Evolutionary conservation across 2,888 invertebrate genomes (phyloP).

Genomic region (Drosophila lutescens): DNA sequence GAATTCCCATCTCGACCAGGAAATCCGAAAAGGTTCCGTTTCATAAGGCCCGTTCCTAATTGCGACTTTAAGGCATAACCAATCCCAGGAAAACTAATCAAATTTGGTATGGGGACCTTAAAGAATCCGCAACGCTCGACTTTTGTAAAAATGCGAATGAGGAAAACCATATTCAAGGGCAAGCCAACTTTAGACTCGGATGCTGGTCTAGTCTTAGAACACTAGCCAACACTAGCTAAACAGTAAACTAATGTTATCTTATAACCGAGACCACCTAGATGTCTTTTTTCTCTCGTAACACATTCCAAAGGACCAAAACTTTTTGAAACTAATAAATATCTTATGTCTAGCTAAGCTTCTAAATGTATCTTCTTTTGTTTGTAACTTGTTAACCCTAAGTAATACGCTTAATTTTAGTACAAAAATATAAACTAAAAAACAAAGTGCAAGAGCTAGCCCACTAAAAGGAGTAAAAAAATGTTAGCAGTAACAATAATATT

Average conservation of each 20-base stretch:
- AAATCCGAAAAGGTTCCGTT: neutral
- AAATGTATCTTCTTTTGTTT: constrained; percentile 34
- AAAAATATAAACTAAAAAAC: constrained; percentile 46
- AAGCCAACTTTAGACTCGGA: constrained; percentile 16
- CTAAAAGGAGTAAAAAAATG: constrained; percentile 49
- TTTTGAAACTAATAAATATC: constrained; percentile 8
- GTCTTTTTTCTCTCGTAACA: constrained; percentile 59
- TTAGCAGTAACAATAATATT: constrained; percentile 38
- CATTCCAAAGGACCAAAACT: constrained; percentile 82
- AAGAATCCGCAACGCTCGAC: constrained; percentile 14
- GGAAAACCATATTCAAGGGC: constrained; percentile 27
- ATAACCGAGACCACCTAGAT: constrained; percentile 42
- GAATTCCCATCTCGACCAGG: constrained; percentile 9
- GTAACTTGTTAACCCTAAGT: constrained; percentile 44
- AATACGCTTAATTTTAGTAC: constrained; percentile 81
- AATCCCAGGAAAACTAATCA: neutral
- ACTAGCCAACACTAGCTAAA: constrained; percentile 2
- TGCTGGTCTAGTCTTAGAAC: constrained; percentile 16
- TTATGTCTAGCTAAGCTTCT: constrained; percentile 26
- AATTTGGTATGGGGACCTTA: constrained; percentile 11
- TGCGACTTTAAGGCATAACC: constrained; percentile 3
- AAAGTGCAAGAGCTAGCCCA: constrained; percentile 58
- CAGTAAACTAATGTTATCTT: constrained; percentile 13
- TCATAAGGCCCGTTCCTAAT: constrained; percentile 10
- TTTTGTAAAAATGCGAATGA: constrained; percentile 18